Conservation (phyloP, 2,113 vertebrate species). For the Tinamus guttatus region DNA sequence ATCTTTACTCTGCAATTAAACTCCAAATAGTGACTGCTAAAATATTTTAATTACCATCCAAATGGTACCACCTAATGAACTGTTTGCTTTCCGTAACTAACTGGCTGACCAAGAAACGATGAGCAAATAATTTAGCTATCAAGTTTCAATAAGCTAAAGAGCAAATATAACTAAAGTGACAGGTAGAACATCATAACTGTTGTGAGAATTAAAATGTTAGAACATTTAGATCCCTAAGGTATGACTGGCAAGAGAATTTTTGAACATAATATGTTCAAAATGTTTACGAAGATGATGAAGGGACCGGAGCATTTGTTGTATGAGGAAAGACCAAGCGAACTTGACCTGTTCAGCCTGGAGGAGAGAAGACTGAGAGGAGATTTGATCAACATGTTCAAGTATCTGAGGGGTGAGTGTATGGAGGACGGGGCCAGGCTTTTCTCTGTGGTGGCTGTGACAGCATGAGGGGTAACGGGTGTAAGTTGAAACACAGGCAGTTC, state of each 20-base stretch:
- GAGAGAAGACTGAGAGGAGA: too few species aligned
- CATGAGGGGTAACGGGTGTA: too few species aligned
- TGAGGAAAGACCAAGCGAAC: too few species aligned
- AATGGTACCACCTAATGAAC: not conserved
- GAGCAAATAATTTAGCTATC: not conserved
- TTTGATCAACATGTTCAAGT: too few species aligned
- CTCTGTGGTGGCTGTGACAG: too few species aligned
- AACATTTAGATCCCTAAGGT: not conserved
- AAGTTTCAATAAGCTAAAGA: not conserved
- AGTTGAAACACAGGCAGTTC: too few species aligned
- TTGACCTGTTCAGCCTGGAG: too few species aligned
- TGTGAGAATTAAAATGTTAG: not conserved
- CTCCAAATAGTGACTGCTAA: not conserved
- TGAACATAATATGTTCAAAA: too few species aligned
- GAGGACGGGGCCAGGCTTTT: too few species aligned
- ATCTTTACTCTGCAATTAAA: conserved; percentile 46
- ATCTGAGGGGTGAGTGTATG: too few species aligned
- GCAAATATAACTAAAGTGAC: not conserved
- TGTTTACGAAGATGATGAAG: too few species aligned
- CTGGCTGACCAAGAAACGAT: not conserved
- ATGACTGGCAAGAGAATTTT: conserved; percentile 15
- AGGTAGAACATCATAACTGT: not conserved
- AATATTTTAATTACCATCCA: not conserved
- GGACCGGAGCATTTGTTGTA: too few species aligned
- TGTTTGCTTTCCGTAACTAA: conserved; percentile 12